Evolutionary conservation across 2,797 vertebrate species (phyloP), one percentile per base, ranked within the genome.

Genomic region (Brachyalestes nurse): DNA sequence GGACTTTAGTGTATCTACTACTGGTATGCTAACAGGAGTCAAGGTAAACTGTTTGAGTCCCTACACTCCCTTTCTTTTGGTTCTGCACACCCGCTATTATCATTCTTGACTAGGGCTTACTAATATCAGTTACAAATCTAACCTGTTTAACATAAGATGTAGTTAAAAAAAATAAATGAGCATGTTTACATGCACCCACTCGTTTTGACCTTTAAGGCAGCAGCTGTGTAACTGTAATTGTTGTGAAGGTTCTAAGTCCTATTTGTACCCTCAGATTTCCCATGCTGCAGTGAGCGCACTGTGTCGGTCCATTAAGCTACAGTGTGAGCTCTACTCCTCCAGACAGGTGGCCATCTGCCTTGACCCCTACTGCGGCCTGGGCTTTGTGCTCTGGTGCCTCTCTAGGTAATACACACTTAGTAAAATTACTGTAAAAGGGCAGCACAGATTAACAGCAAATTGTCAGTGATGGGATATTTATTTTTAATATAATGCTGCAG

Each of bases 341-440:
- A 96, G 98, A 86, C 98, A 99, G 94, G 97, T 99, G 17, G 97
- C 98, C 88, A 98, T 99, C 92, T 99, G 97, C 90, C 95, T 99
- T 57, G 98, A 99, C 91, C 98, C 98, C n/a, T 99, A 99, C 88
- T 99, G 98, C 45, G 98, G 98, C 75, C 96, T 99, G 82, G 98
- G 97, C 75, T 99, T 99, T 74, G 97, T 97, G 87, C 93, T 99
- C 88, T 99, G 97, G 98, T 99, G 97, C 94, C 97, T 99, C 82
- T 97, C 97, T 89, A 98, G 98, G 98, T 99, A 91, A 77, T 42
- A 60, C 49, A 83, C 21, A 14, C 14, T 28, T 34, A 2, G 34
- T 3, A 4, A 34, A 34, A 34, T 34, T 34, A 34, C 4, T 34
- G 34, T 34, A 2, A 34, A 34, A 34, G 34, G 34, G 34, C 34